Evolutionary conservation across 2,113 vertebrate genomes (phyloP).

Genomic region (Callorhinus ursinus): DNA sequence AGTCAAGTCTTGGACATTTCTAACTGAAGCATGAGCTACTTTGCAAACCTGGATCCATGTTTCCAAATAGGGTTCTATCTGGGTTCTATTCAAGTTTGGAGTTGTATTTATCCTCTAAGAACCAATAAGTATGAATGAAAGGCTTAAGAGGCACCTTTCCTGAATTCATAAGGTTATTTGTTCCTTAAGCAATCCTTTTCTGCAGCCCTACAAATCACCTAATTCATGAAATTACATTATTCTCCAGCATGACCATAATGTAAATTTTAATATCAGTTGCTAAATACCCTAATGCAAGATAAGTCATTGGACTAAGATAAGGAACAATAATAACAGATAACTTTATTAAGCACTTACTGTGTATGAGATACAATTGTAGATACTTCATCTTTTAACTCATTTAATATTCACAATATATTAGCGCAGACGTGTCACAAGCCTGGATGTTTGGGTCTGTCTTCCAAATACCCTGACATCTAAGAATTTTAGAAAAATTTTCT

Average conservation of each 20-base stretch:
- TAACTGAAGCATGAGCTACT: neutral
- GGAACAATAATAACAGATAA: neutral
- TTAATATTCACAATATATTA: neutral
- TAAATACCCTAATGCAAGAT: neutral
- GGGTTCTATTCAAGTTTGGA: neutral
- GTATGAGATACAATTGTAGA: neutral
- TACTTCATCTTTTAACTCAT: neutral
- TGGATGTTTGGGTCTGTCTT: neutral
- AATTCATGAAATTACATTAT: neutral
- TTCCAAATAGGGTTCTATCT: neutral
- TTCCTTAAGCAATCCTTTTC: neutral
- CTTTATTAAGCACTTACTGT: neutral
- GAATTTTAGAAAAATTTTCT: neutral
- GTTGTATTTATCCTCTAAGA: neutral
- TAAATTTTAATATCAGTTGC: conserved; percentile 6
- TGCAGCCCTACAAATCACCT: neutral
- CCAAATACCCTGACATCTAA: conserved; percentile 18
- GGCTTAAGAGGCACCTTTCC: neutral
- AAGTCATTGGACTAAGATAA: neutral
- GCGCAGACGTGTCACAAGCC: neutral
- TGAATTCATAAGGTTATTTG: neutral
- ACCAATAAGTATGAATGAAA: neutral
- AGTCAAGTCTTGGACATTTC: neutral
- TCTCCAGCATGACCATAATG: neutral
- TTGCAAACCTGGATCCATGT: neutral